These are phyloP conservation scores for Mantis religiosa DNA, from an alignment of 2,888 invertebrate species.

Conservation along the genomic window DNA sequence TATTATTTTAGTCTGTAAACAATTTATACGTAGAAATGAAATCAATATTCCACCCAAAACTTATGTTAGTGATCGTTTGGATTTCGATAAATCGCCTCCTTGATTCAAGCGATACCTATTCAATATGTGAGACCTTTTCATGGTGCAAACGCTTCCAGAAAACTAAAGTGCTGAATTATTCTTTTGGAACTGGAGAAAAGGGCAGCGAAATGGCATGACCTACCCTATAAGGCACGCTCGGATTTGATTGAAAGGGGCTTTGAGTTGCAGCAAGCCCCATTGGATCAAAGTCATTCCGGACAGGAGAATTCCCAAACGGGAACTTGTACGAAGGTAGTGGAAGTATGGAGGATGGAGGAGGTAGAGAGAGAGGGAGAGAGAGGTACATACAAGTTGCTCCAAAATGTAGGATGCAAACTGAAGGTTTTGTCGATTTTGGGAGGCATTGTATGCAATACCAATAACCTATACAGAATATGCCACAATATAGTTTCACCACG, in stretches of 20 bases:
- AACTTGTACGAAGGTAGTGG: neutral
- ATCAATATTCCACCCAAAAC: no score
- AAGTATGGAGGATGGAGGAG: neutral
- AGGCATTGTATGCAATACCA: no score
- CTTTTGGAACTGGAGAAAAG: neutral
- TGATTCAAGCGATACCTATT: no score
- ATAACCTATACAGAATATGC: no score
- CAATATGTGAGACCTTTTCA: no score
- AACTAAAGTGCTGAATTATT: neutral
- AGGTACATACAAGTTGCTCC: neutral
- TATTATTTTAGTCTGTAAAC: no score
- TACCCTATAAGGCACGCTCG: neutral
- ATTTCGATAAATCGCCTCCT: no score
- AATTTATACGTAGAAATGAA: no score
- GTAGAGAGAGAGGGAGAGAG: no score
- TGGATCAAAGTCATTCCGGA: neutral
- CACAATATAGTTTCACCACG: no score
- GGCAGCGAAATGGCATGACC: neutral
- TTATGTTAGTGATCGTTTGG: no score
- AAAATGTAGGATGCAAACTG: neutral
- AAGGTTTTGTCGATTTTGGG: no score
- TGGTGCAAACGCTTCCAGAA: neutral
- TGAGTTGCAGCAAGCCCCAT: neutral
- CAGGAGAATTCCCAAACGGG: neutral
- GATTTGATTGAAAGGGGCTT: neutral